These are phyloP conservation scores for Hydrophis major DNA, from an alignment of 2,797 vertebrate genomes.

Conservation along the genomic window DNA sequence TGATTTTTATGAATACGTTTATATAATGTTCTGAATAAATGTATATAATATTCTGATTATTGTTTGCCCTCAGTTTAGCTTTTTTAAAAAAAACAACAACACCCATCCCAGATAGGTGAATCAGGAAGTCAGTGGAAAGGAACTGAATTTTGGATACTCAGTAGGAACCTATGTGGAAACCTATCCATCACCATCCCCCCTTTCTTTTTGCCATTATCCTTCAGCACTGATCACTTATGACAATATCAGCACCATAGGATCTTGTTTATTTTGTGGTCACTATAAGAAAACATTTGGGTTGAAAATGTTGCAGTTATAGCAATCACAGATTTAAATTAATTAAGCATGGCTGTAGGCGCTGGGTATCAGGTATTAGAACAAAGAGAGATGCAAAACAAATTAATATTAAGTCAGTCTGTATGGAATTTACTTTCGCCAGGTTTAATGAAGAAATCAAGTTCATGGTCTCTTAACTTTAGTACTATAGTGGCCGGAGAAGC, in stretches of 20 bases:
- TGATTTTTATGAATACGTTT: not conserved
- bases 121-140: not conserved
- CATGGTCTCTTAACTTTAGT: not conserved
- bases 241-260: too few species aligned
- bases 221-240: not conserved
- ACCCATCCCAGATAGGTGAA: not conserved
- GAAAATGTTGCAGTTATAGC: not conserved
- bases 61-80: not conserved
- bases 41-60: not conserved
- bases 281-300: not conserved
- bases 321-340: not conserved
- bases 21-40: not conserved
- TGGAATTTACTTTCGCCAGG: not conserved
- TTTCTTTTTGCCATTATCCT: not conserved
- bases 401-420: not conserved
- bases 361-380: not conserved
- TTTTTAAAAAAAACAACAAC: not conserved
- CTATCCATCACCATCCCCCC: too few species aligned
- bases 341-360: not conserved
- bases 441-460: not conserved
- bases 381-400: not conserved
- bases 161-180: not conserved
- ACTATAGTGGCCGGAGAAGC: not conserved
- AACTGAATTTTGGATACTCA: not conserved
- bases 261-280: not conserved